Evolutionary conservation across 2,113 vertebrate genomes (phyloP).

Genomic region (Prietella phreatophila): DNA sequence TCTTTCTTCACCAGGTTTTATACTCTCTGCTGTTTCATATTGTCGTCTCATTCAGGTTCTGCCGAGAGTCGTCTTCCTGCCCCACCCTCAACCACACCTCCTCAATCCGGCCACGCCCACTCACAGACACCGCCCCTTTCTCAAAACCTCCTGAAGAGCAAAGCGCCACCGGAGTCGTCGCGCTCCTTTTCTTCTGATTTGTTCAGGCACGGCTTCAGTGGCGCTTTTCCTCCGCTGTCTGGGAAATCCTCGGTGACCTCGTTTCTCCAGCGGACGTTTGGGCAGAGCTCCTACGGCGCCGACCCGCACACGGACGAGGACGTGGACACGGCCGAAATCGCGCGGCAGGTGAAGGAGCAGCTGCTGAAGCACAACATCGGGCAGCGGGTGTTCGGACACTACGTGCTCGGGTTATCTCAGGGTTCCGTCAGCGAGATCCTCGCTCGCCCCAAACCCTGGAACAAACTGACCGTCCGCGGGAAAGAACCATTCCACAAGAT

Average conservation of each 20-base stretch:
- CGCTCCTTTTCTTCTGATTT: slow-evolving; percentile 85
- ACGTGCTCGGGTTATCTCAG: slow-evolving; percentile 87
- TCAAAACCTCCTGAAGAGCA: not conserved
- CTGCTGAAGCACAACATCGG: slow-evolving; percentile 95
- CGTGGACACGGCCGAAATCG: slow-evolving; percentile 88
- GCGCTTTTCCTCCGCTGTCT: slow-evolving; percentile 82
- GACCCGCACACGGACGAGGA: slow-evolving; percentile 80
- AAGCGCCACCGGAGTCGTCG: slow-evolving; percentile 38
- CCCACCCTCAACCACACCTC: slow-evolving; percentile 45
- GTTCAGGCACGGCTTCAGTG: slow-evolving; percentile 82
- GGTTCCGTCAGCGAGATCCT: slow-evolving; percentile 90
- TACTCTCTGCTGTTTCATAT: slow-evolving; percentile 12
- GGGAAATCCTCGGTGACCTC: slow-evolving; percentile 91
- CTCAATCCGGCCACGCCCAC: slow-evolving; percentile 76
- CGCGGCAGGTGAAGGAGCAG: slow-evolving; percentile 90
- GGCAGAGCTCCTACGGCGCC: slow-evolving; percentile 89
- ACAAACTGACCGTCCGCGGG: slow-evolving; percentile 87
- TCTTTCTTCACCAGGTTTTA: not conserved
- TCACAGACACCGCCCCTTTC: slow-evolving; percentile 62
- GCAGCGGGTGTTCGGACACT: slow-evolving; percentile 90
- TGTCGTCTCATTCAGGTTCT: slow-evolving; percentile 79
- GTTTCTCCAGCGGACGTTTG: slow-evolving; percentile 89
- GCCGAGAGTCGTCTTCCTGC: slow-evolving; percentile 76
- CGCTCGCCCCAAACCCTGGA: slow-evolving; percentile 90
- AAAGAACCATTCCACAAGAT: slow-evolving; percentile 94